Evolutionary conservation across 2,888 invertebrate species (phyloP), one percentile per base, ranked within the genome.

Genomic region (Drosophila borealis): DNA sequence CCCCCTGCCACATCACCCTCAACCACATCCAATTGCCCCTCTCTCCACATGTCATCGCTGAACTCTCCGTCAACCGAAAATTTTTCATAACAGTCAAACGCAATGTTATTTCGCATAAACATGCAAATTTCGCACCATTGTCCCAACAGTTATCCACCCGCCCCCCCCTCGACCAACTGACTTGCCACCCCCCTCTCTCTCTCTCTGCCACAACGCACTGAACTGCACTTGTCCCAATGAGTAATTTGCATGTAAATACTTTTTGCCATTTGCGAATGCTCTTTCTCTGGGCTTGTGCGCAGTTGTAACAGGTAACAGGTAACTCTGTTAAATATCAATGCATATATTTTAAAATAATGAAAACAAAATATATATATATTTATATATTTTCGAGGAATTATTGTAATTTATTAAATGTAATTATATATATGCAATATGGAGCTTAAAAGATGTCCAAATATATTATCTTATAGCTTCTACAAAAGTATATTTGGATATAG

Each of bases 211-310:
- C 48, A 34, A 44, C 66, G 54, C 66, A 74, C 59, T 56, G 41
- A 48, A 41, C 37, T 76, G 76, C 76, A 78, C 60, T 78, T 69
- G 70, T 62, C 65, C 65, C 80, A 81, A 86, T 83, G 84, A 83
- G 74, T 77, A 84, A 84, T 84, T 84, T 84, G 68, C 89, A 84
- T 84, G 80, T 82, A 85, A 83, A 88, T 88, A 81, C 79, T 71
- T 66, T 78, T 69, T 70, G 50, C 19, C 65, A 61, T 73, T 75
- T 59, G 34, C 10, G 34, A 29, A 44, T 69, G 57, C 74, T 14
- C 75, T 63, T 63, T 73, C 59, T 60, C 54, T 55, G 60, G 49
- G 55, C 39, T 45, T 55, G 54, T 10, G 14, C 29, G 14, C 4
- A n/a, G 9, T 1, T 4, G 17, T 17, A 2, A 2, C n/a, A n/a